Evolutionary conservation across 2,113 vertebrate species (phyloP).

Genomic region (Hylia prasina): DNA sequence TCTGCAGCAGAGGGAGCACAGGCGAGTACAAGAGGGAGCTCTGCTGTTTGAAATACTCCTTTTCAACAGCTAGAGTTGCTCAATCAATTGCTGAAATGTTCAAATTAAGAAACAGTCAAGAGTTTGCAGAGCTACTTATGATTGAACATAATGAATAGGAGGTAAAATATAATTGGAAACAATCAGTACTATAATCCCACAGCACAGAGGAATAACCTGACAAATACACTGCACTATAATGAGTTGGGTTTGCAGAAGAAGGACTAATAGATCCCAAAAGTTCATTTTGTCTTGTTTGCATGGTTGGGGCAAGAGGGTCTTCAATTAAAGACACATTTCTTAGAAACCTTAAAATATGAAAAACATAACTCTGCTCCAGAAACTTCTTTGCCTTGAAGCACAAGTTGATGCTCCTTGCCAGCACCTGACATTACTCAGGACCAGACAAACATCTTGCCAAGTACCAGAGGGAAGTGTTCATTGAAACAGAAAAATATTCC

Average conservation of each 20-base stretch:
- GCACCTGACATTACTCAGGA: neutral
- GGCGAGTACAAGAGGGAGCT: neutral
- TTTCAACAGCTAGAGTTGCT: neutral
- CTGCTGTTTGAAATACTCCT: neutral
- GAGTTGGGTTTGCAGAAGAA: neutral
- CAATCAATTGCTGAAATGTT: neutral
- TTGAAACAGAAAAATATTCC: neutral
- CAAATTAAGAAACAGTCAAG: neutral
- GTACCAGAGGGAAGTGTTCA: neutral
- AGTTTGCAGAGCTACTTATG: neutral
- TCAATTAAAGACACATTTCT: neutral
- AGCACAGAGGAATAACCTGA: neutral
- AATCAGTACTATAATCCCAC: neutral
- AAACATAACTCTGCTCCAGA: neutral
- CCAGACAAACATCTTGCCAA: conserved; percentile 1
- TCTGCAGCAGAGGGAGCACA: neutral
- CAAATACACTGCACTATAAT: neutral
- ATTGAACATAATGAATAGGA: neutral
- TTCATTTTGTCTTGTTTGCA: neutral
- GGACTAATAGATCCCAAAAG: neutral
- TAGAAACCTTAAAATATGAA: neutral
- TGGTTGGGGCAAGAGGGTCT: neutral
- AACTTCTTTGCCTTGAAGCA: neutral
- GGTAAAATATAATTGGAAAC: neutral
- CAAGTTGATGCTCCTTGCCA: neutral